Percentiles rank a stretch among this genome's conserved stretches.
These are phyloP conservation scores for Dendroctonus ponderosae DNA, from an alignment of 1,140 invertebrate species.

Conservation along the genomic window DNA sequence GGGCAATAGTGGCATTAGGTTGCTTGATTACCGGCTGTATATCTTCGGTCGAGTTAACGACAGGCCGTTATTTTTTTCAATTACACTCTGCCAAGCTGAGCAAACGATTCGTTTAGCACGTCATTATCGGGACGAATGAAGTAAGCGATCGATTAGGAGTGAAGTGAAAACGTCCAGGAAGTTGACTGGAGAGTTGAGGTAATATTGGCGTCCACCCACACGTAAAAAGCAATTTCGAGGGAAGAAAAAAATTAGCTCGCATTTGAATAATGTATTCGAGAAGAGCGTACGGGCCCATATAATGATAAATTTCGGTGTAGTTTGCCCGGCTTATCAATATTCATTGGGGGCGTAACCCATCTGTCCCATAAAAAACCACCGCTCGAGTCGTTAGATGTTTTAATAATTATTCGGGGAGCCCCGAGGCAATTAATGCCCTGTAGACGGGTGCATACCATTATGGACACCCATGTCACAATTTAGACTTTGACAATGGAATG, in stretches of 20 bases:
- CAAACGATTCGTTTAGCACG: constrained; percentile 1
- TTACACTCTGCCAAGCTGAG: background rate
- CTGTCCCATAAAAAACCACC: constrained; percentile 43
- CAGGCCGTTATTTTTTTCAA: constrained; percentile 1
- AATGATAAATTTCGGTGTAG: constrained; percentile 28
- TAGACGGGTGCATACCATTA: constrained; percentile 20
- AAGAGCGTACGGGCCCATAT: background rate
- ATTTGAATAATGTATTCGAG: constrained; percentile 19
- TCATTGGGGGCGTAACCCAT: constrained; percentile 45
- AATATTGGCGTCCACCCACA: background rate
- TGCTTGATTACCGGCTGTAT: constrained; percentile 3
- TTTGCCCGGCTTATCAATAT: constrained; percentile 42
- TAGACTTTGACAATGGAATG: too few relatives aligned
- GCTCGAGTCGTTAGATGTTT: constrained; percentile 22
- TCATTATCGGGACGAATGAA: background rate
- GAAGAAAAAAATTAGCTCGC: constrained; percentile 14
- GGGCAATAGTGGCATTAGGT: constrained; percentile 3
- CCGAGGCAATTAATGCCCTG: constrained; percentile 6
- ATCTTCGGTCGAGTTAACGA: background rate
- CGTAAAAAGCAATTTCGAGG: background rate
- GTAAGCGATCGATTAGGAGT: background rate
- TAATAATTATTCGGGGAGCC: constrained; percentile 20
- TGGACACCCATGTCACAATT: background rate
- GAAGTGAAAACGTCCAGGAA: background rate
- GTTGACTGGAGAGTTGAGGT: background rate